Percentiles rank a stretch among this genome's conserved stretches.
Conservation (phyloP, 1,140 invertebrate species). For the Drosophila kohkoa region DNA sequence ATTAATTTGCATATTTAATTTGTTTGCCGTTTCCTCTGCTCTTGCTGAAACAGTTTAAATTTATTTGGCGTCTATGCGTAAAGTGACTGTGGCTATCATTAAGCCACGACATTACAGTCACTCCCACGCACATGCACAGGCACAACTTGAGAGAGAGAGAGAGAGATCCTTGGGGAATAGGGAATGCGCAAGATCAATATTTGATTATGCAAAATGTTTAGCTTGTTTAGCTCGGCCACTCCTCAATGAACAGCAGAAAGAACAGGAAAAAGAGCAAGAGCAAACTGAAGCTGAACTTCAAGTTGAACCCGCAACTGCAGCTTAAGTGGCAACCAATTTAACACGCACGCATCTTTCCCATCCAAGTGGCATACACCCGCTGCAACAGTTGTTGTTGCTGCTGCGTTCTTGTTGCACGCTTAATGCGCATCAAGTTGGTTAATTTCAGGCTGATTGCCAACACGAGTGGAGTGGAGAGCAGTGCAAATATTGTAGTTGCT, state of each 20-base stretch:
- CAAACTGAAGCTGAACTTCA: conserved; percentile 10
- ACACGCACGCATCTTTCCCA: conserved; percentile 39
- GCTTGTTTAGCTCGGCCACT: conserved; percentile 36
- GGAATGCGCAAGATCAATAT: conserved; percentile 51
- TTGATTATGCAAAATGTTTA: conserved; percentile 51
- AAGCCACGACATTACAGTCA: conserved; percentile 31
- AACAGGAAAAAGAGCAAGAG: not conserved
- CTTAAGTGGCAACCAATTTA: conserved; percentile 45
- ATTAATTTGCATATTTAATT: conserved; percentile 78
- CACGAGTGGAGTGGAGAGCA: conserved; percentile 49
- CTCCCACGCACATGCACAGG: conserved; percentile 12
- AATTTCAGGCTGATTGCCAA: conserved; percentile 76
- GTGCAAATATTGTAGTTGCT: conserved; percentile 38
- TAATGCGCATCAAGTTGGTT: conserved; percentile 60
- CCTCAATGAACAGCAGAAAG: conserved; percentile 10
- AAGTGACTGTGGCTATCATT: conserved; percentile 41
- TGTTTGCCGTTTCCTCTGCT: conserved; percentile 45
- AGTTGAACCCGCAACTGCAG: conserved; percentile 20
- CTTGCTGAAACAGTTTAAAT: conserved; percentile 26
- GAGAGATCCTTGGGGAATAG: conserved; percentile 4
- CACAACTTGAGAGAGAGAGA: not conserved
- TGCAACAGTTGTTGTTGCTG: conserved; percentile 2
- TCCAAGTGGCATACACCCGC: conserved; percentile 28
- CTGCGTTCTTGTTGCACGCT: conserved; percentile 21
- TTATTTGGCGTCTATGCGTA: conserved; percentile 42